Evolutionary conservation across 2,888 invertebrate species (phyloP), one percentile per base, ranked within the genome.

Genomic region (Charanyca ferruginea): DNA sequence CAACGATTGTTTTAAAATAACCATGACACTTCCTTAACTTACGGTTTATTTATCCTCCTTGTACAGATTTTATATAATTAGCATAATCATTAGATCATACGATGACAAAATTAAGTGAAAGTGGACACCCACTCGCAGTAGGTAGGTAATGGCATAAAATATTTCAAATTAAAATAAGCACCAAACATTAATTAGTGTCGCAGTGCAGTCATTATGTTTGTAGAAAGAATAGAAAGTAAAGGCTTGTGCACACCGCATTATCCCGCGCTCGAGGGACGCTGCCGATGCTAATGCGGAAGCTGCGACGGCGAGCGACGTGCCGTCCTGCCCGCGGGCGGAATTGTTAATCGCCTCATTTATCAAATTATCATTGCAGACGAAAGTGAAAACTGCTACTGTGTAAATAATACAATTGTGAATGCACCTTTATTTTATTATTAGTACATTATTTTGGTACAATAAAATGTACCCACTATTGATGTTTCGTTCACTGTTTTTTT

Each of bases 371-470:
- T 87, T 77, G 81, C 85, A 85, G 84, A 90, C 81, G 92, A 94
- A 92, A 94, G 93, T 91, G 93, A 93, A 92, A 93, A 93, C 90
- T 66, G 86, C 88, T 88, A 88, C 90, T 87, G 89, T 85, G 77
- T 82, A 85, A 77, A 79, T 78, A 73, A 66, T 66, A 69, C 77
- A 77, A 85, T 83, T 86, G 83, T 83, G 73, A 79, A 85, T 78
- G 67, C 64, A 60, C 66, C 83, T 85, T 86, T 82, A 84, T 85
- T 66, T 51, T 44, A 55, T 51, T 23, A 61, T 69, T 58, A 20
- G 64, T 60, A 54, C 52, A 49, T 58, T 45, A 55, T 61, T 58
- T 59, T 51, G 23, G 59, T 23, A 55, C 54, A 62, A 66, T 52
- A 38, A 38, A 52, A 32, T n/a, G 16, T 44, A 38, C 28, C 11